Base-by-base conservation (phyloP, 2,888 invertebrate genomes). In the Clepsis dumicolana region DNA sequence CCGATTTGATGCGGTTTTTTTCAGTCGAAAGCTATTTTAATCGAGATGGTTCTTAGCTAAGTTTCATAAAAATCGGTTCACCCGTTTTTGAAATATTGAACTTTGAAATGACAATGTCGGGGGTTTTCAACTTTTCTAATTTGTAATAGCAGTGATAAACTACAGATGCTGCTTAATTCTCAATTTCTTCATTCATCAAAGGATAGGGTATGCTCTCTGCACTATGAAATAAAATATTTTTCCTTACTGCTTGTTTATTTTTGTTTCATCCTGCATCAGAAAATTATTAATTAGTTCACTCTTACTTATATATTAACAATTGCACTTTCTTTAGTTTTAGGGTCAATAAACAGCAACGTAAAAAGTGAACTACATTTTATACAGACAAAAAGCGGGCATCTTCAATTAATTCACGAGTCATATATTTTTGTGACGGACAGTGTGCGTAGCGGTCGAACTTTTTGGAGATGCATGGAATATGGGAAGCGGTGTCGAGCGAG, bases 401-500 rank as follows among this genome's bases (percentile, higher is more conserved):
- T 93, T 2, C 93, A 93, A 72, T 79, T 93, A 73, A 93, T 93
- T 70, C 87, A 93, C 72, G 93, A 93, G 75, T 90, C 92, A 0
- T 93, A 93, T 71, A 93, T 93, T 71, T 93, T 93, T 76, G 93
- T 93, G 73, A 93, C 93, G 61, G 93, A 93, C 80, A 91, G 93
- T 80, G 93, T 93, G 61, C 86, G 93, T 8, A 93, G 93, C 75
- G 94, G 93, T 8, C 83, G 93, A 56, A 94, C 94, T 4, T 93
- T 94, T 75, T 94, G 94, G 94, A 82, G 93, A 54, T 94, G 94
- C 74, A 91, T 93, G 91, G 93, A 93, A 71, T 93, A 93, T 70
- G 90, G 92, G 18, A 92, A 89, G 74, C 85, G 92, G 53, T 93
- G 93, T 77, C 87, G 93, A n/a, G 93, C 93, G 10, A 84, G 93